phyloP scores from a whole-genome alignment of 2,797 vertebrate genomes.

The Garrulus glandarius region DNA sequence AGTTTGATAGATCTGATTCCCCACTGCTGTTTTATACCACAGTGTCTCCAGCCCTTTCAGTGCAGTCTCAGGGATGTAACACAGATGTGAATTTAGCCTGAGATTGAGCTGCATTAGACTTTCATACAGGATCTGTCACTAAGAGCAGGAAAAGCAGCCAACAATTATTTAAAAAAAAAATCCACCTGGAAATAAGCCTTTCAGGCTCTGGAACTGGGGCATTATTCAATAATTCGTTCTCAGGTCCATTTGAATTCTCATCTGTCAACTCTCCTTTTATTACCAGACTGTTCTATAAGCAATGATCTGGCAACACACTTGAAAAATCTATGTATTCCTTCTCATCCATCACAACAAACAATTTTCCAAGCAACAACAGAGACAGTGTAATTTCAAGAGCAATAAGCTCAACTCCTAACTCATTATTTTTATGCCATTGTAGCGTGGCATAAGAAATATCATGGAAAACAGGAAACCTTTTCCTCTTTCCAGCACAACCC shows the following conservation, averaged over 20 bases:
- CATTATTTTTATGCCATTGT: slow-evolving; percentile 23
- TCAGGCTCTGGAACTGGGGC: neutral
- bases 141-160: neutral
- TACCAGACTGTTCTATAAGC: slow-evolving; percentile 53
- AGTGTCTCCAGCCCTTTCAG: neutral
- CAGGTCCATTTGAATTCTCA: slow-evolving; percentile 37
- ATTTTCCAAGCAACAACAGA: slow-evolving; percentile 32
- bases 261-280: slow-evolving; percentile 48
- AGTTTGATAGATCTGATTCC: neutral
- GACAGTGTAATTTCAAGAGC: slow-evolving; percentile 52
- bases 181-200: neutral
- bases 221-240: slow-evolving; percentile 13
- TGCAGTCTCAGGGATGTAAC: neutral
- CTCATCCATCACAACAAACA: slow-evolving; percentile 50
- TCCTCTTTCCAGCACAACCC: neutral
- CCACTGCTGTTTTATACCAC: neutral
- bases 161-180: neutral
- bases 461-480: neutral
- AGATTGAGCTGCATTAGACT: slow-evolving; percentile 1
- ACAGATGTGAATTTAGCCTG: neutral
- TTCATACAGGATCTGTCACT: neutral
- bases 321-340: slow-evolving; percentile 43
- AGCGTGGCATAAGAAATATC: neutral
- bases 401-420: slow-evolving; percentile 28
- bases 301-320: slow-evolving; percentile 38